These are phyloP conservation scores for Carduelis carduelis DNA, from an alignment of 2,797 vertebrate genomes.

Conservation along the genomic window DNA sequence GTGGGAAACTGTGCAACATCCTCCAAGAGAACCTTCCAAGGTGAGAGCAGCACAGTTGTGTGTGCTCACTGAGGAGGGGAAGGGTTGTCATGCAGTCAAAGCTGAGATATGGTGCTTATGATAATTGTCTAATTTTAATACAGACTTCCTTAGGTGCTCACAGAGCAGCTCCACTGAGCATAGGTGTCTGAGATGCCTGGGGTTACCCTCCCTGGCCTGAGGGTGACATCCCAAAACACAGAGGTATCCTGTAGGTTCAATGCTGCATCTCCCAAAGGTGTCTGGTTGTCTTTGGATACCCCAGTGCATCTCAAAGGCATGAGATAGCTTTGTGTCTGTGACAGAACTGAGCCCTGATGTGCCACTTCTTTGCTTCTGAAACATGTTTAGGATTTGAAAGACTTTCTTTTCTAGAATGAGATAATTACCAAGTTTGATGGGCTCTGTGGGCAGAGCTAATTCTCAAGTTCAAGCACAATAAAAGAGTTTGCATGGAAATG, in stretches of 20 bases:
- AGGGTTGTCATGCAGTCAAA: not conserved
- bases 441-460: not conserved
- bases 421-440: not conserved
- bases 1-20: not conserved
- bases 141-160: not conserved
- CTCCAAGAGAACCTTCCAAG: not conserved
- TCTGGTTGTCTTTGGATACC: not conserved
- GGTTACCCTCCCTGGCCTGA: not conserved
- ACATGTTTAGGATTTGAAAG: not conserved
- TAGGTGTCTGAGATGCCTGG: not conserved
- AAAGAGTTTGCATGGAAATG: not conserved
- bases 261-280: not conserved
- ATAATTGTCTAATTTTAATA: not conserved
- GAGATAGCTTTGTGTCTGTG: not conserved
- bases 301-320: not conserved
- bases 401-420: not conserved
- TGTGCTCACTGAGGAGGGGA: not conserved
- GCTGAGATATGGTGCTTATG: not conserved
- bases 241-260: rapidly evolving
- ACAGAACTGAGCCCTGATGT: not conserved
- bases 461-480: not conserved
- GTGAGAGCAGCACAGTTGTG: not conserved
- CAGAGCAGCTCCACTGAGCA: not conserved
- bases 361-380: not conserved
- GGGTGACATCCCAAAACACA: not conserved